Evolutionary conservation across 2,888 invertebrate genomes (phyloP), one percentile per base, ranked within the genome.

Genomic region (Meiosimyza platycephala): DNA sequence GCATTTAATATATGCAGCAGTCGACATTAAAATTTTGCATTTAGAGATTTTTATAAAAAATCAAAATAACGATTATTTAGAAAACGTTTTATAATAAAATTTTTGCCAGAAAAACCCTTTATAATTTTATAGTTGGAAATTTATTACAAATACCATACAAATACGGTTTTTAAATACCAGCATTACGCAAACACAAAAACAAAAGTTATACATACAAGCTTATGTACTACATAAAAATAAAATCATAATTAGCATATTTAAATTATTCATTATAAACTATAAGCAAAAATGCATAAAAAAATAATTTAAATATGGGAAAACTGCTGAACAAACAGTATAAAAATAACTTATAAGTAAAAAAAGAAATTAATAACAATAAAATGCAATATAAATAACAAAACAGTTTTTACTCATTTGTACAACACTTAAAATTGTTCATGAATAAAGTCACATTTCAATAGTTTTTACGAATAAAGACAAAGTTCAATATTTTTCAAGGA

Each of bases 151-250:
- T 55, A 51, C 50, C 65, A 55, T 52, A 47, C 72, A 62, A 57
- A 18, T 65, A 71, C 40, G 51, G 3, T 13, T 50, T 16, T 28
- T 74, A 62, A 75, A 76, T 78, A 76, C 73, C 68, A 74, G 66
- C 71, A 72, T 73, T 68, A 71, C 59, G 15, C 55, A 22, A 63
- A 52, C 18, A 65, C 47, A 71, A 78, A 76, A 78, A 72, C 81
- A 82, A 80, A 33, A 69, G 59, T 48, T 28, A 28, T 28, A 28
- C 28, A 28, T 59, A 2, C 52, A 72, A 76, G 82, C 75, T 76
- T 79, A 76, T 75, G 79, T 79, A 69, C 33, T 52, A 33, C 47
- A 54, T 18, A 72, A 65, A 66, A 59, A 63, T 22, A 60, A 40
- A 65, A 52, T 40, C 40, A 40, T 40, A 40, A 28, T 28, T 40